Evolutionary conservation across 2,113 vertebrate genomes (phyloP).

Genomic region (Mirza zaza): DNA sequence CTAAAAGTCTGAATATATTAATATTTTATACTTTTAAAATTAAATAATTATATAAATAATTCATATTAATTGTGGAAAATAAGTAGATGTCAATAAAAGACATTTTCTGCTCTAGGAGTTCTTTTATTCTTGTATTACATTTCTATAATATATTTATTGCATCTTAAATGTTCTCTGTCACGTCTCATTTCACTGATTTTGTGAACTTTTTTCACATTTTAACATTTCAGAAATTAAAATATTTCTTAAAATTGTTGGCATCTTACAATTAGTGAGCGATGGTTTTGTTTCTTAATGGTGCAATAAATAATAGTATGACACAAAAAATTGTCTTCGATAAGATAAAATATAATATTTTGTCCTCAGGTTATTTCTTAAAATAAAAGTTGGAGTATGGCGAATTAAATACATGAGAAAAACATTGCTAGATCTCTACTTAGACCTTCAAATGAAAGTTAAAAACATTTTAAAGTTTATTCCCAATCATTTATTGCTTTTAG

Average conservation of each 20-base stretch:
- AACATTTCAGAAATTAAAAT: conserved; percentile 35
- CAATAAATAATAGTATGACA: background rate
- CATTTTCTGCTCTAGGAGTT: background rate
- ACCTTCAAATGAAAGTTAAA: background rate
- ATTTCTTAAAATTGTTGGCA: conserved; percentile 14
- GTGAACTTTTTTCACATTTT: background rate
- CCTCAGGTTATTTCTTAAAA: conserved; percentile 6
- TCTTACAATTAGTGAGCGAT: background rate
- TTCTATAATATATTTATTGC: background rate
- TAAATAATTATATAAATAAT: background rate
- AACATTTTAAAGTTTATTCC: conserved; percentile 19
- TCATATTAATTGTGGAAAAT: background rate
- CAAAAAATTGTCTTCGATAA: background rate
- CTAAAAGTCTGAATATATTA: background rate
- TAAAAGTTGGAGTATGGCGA: background rate
- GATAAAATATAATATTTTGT: background rate
- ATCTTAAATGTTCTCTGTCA: background rate
- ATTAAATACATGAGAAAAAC: background rate
- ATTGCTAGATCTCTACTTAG: background rate
- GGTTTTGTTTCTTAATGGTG: background rate
- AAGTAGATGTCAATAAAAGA: background rate
- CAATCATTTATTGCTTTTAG: background rate
- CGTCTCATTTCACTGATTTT: background rate
- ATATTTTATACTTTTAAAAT: background rate
- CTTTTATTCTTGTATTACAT: background rate